Conservation (phyloP, 2,888 invertebrate genomes). For the Psylliodes chrysocephalus region DNA sequence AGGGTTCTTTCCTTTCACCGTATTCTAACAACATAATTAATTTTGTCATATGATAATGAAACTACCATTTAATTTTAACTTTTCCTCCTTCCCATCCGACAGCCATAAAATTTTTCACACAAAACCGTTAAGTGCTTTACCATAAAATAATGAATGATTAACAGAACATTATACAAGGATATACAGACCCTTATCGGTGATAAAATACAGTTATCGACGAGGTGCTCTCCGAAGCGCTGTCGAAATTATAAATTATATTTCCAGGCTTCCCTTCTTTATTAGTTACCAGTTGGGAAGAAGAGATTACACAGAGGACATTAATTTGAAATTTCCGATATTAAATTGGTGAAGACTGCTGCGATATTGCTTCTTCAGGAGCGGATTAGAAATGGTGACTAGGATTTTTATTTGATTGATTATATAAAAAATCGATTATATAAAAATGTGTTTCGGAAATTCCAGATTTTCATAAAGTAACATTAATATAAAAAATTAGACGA, state of each 20-base stretch:
- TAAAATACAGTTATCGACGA: conserved; percentile 54
- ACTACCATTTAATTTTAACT: background rate
- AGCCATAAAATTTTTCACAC: background rate
- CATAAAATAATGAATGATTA: conserved; percentile 15
- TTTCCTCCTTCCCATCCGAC: background rate
- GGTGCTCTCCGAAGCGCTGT: conserved; percentile 50
- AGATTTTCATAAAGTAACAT: no score
- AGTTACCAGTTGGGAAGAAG: conserved; percentile 53
- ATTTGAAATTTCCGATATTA: conserved; percentile 57
- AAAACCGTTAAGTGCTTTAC: background rate
- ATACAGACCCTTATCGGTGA: conserved; percentile 46
- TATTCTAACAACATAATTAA: background rate
- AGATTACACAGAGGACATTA: conserved; percentile 59
- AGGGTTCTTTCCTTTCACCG: no score
- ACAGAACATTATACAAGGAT: conserved; percentile 35
- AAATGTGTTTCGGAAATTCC: background rate
- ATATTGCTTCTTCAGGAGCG: conserved; percentile 9
- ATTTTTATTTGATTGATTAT: conserved; percentile 10
- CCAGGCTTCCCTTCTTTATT: conserved; percentile 50
- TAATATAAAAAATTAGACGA: no score
- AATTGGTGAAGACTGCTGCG: conserved; percentile 34
- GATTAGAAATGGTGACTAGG: conserved; percentile 5
- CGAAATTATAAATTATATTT: conserved; percentile 55
- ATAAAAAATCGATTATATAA: background rate
- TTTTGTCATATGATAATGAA: background rate